phyloP scores from a whole-genome alignment of 2,888 invertebrate genomes.

The Zygaena filipendulae region DNA sequence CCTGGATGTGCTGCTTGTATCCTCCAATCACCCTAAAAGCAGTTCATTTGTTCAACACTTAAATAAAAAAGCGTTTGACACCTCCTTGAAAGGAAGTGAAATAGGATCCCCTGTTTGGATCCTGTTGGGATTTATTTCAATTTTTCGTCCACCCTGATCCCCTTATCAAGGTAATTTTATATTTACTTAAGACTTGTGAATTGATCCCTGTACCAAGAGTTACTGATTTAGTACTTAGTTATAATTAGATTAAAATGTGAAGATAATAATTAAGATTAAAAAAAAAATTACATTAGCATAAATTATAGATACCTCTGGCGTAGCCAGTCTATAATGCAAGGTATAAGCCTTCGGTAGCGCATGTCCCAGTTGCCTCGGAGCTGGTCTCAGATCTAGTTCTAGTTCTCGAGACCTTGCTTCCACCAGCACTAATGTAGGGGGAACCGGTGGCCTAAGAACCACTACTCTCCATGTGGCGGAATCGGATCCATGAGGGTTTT shows the following conservation, averaged over 20 bases:
- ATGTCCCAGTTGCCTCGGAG: constrained; percentile 45
- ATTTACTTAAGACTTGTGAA: no score
- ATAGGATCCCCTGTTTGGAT: no score
- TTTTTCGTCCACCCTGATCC: no score
- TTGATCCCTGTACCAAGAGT: no score
- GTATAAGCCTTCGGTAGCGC: constrained; percentile 70
- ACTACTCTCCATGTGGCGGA: constrained; percentile 82
- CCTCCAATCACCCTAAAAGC: constrained; percentile 74
- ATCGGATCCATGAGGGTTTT: constrained; percentile 86
- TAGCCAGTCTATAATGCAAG: constrained; percentile 74
- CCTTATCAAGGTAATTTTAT: no score
- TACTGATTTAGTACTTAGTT: no score
- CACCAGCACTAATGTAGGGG: constrained; percentile 73
- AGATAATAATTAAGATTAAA: not conserved
- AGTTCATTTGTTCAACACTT: no score
- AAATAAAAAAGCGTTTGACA: constrained; percentile 40
- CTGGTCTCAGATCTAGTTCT: constrained; percentile 48
- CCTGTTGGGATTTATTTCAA: no score
- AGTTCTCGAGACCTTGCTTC: constrained; percentile 51
- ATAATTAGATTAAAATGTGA: not conserved
- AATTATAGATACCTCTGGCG: constrained; percentile 73
- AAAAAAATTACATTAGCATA: not conserved
- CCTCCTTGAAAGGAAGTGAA: no score
- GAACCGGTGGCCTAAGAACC: constrained; percentile 78
- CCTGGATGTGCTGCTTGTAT: constrained; percentile 54